These are phyloP conservation scores for Cochlearius cochlearius DNA, from an alignment of 2,113 vertebrate species.

Conservation along the genomic window DNA sequence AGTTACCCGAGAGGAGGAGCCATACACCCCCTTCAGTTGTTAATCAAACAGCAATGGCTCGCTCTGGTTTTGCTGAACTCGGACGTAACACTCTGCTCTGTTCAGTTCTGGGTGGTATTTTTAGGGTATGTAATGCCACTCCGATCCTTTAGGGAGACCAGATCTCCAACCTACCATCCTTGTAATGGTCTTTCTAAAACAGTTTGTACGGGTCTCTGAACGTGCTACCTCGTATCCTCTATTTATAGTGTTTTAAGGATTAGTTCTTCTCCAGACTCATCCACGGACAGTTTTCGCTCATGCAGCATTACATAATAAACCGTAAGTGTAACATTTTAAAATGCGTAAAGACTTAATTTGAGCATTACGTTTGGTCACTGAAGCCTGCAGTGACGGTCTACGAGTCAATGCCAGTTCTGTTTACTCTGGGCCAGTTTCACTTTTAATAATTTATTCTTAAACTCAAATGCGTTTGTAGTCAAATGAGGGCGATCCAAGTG, in stretches of 20 bases:
- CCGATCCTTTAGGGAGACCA: not conserved
- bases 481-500: rapidly evolving
- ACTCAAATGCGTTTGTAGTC: not conserved
- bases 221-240: too few relatives aligned
- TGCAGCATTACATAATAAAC: too few relatives aligned
- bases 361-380: not conserved
- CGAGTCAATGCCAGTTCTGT: rapidly evolving
- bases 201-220: not conserved
- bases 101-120: not conserved
- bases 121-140: not conserved
- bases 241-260: not conserved
- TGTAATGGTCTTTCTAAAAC: not conserved
- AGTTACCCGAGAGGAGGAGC: not conserved
- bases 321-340: not conserved
- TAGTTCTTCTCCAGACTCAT: not conserved
- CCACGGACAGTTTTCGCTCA: not conserved
- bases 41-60: not conserved
- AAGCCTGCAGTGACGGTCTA: not conserved
- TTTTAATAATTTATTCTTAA: not conserved
- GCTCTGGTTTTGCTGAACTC: not conserved
- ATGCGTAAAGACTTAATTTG: not conserved
- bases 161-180: not conserved
- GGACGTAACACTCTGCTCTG: not conserved
- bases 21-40: not conserved
- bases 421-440: not conserved